Base-by-base conservation (phyloP, 2,888 invertebrate species). In the Frankliniella fusca region DNA sequence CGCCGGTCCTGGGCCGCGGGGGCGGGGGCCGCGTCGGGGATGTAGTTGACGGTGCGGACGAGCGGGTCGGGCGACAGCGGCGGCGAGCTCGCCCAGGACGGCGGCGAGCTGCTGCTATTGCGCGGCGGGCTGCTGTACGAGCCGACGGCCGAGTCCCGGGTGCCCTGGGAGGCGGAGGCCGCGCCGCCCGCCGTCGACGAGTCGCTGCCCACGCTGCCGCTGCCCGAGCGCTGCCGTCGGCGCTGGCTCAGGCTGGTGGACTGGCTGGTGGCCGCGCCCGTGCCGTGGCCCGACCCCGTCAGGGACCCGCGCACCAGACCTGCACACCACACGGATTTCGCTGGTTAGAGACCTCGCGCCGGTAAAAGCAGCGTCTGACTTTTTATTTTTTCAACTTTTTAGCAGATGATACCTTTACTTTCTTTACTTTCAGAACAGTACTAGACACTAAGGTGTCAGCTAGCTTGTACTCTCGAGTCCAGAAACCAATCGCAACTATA, bases 141-240 rank as follows among this genome's bases (percentile, higher is more conserved):
- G 27, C 93, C 93, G 7, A 93, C 91, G 0, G 93, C 93, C 28
- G 93, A 93, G 87, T 92, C 93, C 1, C 70, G 70, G 23, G 70
- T 76, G 23, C 70, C 70, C 27, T 76, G 70, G 27, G 70, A 76
- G 38, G 38, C 38, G 3, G 38, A 38, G 3, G 70, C 70, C 23
- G 70, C 70, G 27, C 70, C 70, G 27, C 70, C 70, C 70, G 70
- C 27, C 70, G 70, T 76, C 70, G 70, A 76, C 23, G 88, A 88
- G 54, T 87, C 87, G 61, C 89, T 88, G 85, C 90, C 90, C 84
- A 89, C 89, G 83, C 90, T 89, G 84, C 90, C 90, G 83, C 89
- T 89, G 84, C 90, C 88, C 84, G 87, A 89, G 85, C 86, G 88
- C 85, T 88, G 90, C 85, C 88, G 90, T 85, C 87, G 87, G 90